These are phyloP conservation scores for Sciurus carolinensis DNA, from an alignment of 2,797 vertebrate genomes.

Conservation along the genomic window DNA sequence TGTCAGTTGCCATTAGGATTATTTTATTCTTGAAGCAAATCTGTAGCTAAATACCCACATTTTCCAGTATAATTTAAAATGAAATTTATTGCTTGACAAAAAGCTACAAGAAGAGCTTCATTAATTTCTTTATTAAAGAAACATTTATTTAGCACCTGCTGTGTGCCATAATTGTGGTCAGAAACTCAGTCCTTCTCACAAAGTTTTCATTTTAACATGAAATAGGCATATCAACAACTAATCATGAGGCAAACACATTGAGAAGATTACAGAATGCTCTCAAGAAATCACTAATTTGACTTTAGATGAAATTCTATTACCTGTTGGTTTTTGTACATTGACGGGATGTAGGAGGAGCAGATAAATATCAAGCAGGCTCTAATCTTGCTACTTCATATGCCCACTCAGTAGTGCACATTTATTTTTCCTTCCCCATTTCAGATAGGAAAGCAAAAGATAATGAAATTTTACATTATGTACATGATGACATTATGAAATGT, in stretches of 20 bases:
- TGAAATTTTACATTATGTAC: neutral
- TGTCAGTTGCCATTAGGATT: neutral
- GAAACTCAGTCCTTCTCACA: neutral
- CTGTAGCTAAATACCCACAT: neutral
- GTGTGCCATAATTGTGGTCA: neutral
- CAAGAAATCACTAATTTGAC: neutral
- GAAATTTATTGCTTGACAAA: neutral
- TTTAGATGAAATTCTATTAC: neutral
- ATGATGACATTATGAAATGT: neutral
- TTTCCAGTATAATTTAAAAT: neutral
- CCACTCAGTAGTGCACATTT: neutral
- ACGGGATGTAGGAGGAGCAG: neutral
- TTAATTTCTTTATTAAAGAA: neutral
- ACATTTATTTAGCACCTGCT: neutral
- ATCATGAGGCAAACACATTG: neutral
- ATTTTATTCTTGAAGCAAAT: neutral
- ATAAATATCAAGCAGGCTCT: neutral
- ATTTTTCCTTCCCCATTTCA: neutral
- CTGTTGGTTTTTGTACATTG: neutral
- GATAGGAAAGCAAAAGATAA: neutral
- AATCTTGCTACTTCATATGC: neutral
- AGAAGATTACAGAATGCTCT: neutral
- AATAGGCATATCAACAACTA: neutral
- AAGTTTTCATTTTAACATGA: neutral
- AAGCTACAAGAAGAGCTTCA: neutral